Evolutionary conservation across 2,797 vertebrate genomes (phyloP), one percentile per base, ranked within the genome.

Genomic region (Sebastes wilsoni): DNA sequence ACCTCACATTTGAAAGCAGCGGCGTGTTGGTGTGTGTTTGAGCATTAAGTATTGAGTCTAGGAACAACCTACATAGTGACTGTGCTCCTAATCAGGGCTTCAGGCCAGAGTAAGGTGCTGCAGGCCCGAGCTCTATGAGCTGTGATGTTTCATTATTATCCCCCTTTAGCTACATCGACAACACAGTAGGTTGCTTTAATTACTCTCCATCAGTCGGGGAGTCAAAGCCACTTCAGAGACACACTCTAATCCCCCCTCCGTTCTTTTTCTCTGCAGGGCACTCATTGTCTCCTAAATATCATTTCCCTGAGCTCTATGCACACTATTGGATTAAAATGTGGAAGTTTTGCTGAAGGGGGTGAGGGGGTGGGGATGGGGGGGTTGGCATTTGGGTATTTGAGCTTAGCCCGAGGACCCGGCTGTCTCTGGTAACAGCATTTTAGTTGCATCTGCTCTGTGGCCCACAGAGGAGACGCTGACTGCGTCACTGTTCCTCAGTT

Each of bases 271-370:
- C 92, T 92, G 93, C 90, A 94, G 92, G 93, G 88, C 91, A 92
- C 89, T 91, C 87, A 90, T 94, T 93, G 93, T 93, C 94, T 94
- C 88, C 89, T 95, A 94, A 95, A 94, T 93, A 94, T 93, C 88
- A 94, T 93, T 94, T 93, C 91, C 92, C 91, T 87, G 84, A 92
- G 89, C 90, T 92, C 83, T 93, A 67, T 89, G 87, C 93, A 92
- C 91, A 93, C 91, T 89, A 90, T 93, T 93, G 91, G 92, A 94
- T 93, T 94, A 94, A 91, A 94, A 93, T 89, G 90, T 88, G 92
- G 92, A 93, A 80, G 89, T 93, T 93, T 91, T 92, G 86, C 90
- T 91, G 74, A 88, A 88, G 84, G 91, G 77, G 81, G 54, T 85
- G 85, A 79, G 90, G 84, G 81, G 85, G 88, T 73, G 74, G 89